Percentiles rank a stretch among this genome's conserved stretches.
These are phyloP conservation scores for Steinernema hermaphroditum DNA, from an alignment of 2,888 invertebrate species.

Conservation along the genomic window DNA sequence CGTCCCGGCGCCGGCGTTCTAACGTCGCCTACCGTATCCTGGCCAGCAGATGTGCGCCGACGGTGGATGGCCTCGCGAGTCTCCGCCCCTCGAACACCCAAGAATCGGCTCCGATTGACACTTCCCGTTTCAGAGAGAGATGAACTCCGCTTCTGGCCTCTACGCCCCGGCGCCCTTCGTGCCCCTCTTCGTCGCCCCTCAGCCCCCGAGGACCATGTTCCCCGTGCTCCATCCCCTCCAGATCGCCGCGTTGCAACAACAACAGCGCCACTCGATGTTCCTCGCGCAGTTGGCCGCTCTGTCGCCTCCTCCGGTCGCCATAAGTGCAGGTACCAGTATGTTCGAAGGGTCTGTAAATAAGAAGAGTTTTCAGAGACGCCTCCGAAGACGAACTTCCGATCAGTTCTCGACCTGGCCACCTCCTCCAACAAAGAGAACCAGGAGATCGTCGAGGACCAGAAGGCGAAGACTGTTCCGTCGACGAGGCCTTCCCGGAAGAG, in stretches of 20 bases:
- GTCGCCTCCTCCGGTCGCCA: background rate
- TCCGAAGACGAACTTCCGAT: conserved; percentile 14
- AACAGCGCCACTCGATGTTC: conserved; percentile 15
- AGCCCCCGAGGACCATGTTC: background rate
- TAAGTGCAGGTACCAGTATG: background rate
- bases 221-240: conserved; percentile 21
- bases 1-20: background rate
- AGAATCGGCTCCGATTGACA: conserved; percentile 3
- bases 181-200: background rate
- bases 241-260: conserved; percentile 19
- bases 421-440: conserved; percentile 22
- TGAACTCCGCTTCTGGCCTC: conserved; percentile 1
- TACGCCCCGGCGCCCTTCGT: background rate
- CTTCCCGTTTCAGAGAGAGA: conserved; percentile 15
- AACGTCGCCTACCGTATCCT: conserved; percentile 25
- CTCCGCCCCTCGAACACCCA: conserved; percentile 1
- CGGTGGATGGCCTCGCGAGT: conserved; percentile 1
- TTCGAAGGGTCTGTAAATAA: background rate
- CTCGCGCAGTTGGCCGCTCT: conserved; percentile 25
- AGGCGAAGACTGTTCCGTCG: background rate
- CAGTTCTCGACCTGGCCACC: conserved; percentile 21
- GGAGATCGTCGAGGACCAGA: background rate
- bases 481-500: conserved; percentile 1
- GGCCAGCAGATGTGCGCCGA: background rate
- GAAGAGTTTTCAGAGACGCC: background rate